Evolutionary conservation across 2,113 vertebrate species (phyloP).

Genomic region (Pterocles burchelli): DNA sequence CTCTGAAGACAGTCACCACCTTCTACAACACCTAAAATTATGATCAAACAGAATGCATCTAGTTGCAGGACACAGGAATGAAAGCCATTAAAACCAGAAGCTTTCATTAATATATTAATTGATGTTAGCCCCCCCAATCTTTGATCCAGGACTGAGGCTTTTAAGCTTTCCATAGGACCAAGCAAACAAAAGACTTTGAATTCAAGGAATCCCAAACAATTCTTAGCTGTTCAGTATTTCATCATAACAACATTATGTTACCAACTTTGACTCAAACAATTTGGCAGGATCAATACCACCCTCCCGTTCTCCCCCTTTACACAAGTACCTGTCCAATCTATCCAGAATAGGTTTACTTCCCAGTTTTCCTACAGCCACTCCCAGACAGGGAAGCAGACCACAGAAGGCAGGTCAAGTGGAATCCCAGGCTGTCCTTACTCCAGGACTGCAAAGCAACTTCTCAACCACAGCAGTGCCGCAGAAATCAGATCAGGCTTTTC

Average conservation of each 20-base stretch:
- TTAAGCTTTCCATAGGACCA: not conserved
- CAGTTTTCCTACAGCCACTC: not conserved
- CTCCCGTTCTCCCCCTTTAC: not conserved
- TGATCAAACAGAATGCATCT: not conserved
- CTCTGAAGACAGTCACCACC: not conserved
- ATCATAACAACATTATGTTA: fast-evolving
- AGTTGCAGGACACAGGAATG: not conserved
- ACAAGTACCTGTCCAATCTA: not conserved
- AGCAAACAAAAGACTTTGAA: not conserved
- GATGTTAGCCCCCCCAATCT: not conserved
- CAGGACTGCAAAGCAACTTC: not conserved
- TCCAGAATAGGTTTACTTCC: not conserved
- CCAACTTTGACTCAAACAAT: not conserved
- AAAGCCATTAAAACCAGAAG: not conserved
- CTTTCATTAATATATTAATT: not conserved
- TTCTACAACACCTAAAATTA: not conserved
- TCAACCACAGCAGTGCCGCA: not conserved
- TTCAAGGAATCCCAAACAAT: not conserved
- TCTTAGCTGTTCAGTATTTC: not conserved
- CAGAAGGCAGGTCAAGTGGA: not conserved
- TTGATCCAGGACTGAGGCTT: not conserved
- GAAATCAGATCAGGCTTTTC: not conserved
- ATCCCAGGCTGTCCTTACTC: not conserved
- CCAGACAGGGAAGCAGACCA: not conserved
- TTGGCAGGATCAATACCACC: not conserved